These are phyloP conservation scores for Drosophila virilis DNA, from an alignment of 1,140 invertebrate species.

Conservation along the genomic window DNA sequence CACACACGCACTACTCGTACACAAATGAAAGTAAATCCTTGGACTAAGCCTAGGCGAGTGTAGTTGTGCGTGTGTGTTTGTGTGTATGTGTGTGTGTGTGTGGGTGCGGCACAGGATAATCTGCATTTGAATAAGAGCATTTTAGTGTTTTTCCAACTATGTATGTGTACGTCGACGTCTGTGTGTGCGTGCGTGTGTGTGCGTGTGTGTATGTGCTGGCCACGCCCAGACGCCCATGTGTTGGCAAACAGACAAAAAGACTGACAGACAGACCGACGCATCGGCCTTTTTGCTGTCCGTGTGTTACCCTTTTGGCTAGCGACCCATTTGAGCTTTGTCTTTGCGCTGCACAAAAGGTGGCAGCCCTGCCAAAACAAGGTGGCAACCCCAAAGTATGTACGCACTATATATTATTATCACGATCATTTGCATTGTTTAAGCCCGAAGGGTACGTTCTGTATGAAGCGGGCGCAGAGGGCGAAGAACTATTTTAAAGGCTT, in stretches of 20 bases:
- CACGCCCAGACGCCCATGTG: slow-evolving; percentile 65
- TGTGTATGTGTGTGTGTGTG: slow-evolving; percentile 38
- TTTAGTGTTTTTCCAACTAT: slow-evolving; percentile 79
- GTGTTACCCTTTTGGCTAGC: slow-evolving; percentile 28
- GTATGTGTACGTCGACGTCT: slow-evolving; percentile 25
- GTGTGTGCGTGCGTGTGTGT: slow-evolving; percentile 12
- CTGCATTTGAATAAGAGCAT: slow-evolving; percentile 84
- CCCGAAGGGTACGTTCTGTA: too few relatives aligned
- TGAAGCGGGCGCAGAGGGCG: too few relatives aligned
- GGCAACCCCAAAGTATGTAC: not conserved
- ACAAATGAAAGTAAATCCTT: slow-evolving; percentile 80
- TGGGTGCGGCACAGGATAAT: slow-evolving; percentile 73
- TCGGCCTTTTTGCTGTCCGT: slow-evolving; percentile 72
- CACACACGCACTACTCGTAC: slow-evolving; percentile 62
- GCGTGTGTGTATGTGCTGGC: slow-evolving; percentile 32
- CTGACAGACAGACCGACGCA: slow-evolving; percentile 5
- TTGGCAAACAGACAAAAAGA: slow-evolving; percentile 48
- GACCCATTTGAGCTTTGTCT: slow-evolving; percentile 19
- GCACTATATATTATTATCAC: too few relatives aligned
- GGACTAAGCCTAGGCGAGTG: slow-evolving; percentile 63
- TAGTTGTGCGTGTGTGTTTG: slow-evolving; percentile 42
- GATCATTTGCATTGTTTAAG: too few relatives aligned
- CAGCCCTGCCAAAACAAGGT: not conserved
- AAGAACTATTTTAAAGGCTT: too few relatives aligned
- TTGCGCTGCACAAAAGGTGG: not conserved